Conservation (phyloP, 2,113 vertebrate genomes). For the Lycocorax pyrrhopterus region DNA sequence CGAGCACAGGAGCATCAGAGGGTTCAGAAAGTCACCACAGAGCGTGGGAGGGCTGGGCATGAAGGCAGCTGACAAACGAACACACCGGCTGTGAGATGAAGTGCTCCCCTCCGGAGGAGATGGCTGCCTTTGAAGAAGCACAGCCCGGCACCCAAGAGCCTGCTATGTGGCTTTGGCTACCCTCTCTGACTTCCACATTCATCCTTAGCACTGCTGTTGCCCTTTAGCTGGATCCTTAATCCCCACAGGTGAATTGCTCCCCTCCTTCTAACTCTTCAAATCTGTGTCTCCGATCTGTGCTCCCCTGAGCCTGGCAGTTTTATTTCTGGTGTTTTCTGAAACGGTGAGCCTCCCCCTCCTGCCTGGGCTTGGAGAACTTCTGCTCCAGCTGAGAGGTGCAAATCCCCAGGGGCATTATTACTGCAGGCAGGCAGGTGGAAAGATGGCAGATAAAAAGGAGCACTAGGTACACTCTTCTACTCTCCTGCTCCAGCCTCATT, state of each 20-base stretch:
- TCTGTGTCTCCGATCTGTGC: neutral
- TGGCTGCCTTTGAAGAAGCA: neutral
- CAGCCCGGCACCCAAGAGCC: neutral
- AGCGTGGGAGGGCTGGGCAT: neutral
- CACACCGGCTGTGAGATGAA: accelerated
- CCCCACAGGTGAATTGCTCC: neutral
- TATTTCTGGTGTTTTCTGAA: neutral
- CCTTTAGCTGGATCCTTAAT: neutral
- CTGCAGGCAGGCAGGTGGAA: neutral
- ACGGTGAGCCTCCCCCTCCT: neutral
- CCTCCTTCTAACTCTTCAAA: neutral
- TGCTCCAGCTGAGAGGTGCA: neutral
- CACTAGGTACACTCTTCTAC: neutral
- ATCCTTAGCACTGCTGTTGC: neutral
- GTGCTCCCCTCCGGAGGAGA: neutral
- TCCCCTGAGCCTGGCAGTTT: neutral
- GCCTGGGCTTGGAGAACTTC: neutral
- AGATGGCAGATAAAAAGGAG: neutral
- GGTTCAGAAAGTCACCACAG: neutral
- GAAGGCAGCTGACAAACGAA: neutral
- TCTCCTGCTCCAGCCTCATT: neutral
- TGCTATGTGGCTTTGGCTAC: neutral
- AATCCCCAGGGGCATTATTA: neutral
- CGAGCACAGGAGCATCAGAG: neutral
- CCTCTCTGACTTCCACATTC: neutral